Conservation (phyloP, 2,888 invertebrate species). For the Gortyna flavago region DNA sequence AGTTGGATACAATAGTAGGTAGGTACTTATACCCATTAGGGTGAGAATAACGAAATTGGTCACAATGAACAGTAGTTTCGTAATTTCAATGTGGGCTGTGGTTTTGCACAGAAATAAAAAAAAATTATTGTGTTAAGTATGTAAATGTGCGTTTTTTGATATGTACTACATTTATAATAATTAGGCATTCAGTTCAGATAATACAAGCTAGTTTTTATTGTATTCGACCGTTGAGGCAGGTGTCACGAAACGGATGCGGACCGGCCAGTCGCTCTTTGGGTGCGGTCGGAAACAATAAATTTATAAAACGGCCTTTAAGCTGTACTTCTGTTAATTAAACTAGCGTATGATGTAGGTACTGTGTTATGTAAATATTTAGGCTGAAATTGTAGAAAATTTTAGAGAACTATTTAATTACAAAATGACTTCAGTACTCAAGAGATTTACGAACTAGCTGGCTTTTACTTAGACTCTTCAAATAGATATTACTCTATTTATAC, state of each 20-base stretch:
- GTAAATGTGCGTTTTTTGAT: conserved; percentile 9
- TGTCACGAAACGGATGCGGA: conserved; percentile 73
- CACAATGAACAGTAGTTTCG: conserved; percentile 61
- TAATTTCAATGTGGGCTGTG: conserved; percentile 21
- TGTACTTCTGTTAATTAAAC: conserved; percentile 63
- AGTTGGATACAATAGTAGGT: conserved; percentile 72
- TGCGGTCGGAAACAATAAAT: conserved; percentile 76
- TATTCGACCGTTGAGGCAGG: conserved; percentile 68
- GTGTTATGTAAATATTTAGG: conserved; percentile 42
- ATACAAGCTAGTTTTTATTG: conserved; percentile 34
- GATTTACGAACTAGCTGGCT: not conserved
- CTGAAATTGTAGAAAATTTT: conserved; percentile 32
- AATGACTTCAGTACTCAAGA: conserved; percentile 8
- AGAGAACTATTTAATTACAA: conserved; percentile 19
- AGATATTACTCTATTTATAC: conserved; percentile 9
- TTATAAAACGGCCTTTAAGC: conserved; percentile 63
- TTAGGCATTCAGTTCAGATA: conserved; percentile 42
- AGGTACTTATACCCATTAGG: conserved; percentile 68
- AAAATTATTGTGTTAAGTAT: not conserved
- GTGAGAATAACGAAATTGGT: conserved; percentile 70
- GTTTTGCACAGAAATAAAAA: conserved; percentile 4
- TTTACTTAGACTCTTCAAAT: not conserved
- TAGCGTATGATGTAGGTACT: conserved; percentile 54
- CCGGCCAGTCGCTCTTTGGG: conserved; percentile 62
- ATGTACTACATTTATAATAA: conserved; percentile 27